Conservation (phyloP, 2,888 invertebrate genomes). For the Watsonalla binaria region DNA sequence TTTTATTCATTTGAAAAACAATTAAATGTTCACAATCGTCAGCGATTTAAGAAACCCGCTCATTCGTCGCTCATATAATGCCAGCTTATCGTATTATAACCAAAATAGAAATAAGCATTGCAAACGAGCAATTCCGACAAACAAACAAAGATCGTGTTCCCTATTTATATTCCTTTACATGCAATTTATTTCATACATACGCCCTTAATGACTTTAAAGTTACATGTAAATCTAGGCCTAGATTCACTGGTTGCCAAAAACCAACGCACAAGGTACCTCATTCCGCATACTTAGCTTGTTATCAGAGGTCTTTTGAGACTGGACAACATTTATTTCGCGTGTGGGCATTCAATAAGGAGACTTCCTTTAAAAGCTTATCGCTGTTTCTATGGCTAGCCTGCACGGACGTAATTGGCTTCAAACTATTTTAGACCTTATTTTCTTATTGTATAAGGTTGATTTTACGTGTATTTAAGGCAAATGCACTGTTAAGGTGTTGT, state of each 20-base stretch:
- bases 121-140: neutral
- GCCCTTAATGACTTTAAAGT: neutral
- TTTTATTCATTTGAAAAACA: too few relatives aligned
- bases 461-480: constrained; percentile 5
- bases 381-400: constrained; percentile 9
- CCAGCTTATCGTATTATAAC: neutral
- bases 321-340: constrained; percentile 16
- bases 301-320: constrained; percentile 11
- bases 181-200: neutral
- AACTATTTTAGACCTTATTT: neutral
- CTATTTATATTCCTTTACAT: neutral
- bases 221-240: neutral
- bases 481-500: constrained; percentile 22
- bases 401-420: neutral
- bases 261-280: neutral
- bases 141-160: constrained; percentile 1
- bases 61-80: neutral
- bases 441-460: neutral
- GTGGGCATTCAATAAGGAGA: constrained; percentile 25
- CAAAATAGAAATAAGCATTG: neutral
- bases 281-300: neutral
- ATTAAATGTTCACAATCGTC: too few relatives aligned
- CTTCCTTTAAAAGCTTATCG: constrained; percentile 27
- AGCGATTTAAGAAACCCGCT: neutral
- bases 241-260: neutral